Evolutionary conservation across 2,113 vertebrate genomes (phyloP).

Genomic region (Euleptes europaea): DNA sequence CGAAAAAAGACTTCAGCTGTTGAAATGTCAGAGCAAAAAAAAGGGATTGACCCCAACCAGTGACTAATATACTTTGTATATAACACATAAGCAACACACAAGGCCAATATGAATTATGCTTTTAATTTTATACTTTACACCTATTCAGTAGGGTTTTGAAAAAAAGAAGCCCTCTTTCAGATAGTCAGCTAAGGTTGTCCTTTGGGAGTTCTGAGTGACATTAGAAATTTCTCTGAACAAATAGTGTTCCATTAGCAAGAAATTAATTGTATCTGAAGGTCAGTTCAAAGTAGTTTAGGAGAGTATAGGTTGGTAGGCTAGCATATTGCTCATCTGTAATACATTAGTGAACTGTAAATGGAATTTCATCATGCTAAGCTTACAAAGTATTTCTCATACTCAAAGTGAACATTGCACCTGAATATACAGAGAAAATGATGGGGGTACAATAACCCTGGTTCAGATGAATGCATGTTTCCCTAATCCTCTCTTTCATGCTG

Average conservation of each 20-base stretch:
- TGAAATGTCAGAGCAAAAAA: background rate
- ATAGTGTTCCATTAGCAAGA: slow-evolving; percentile 43
- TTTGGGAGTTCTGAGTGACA: slow-evolving; percentile 45
- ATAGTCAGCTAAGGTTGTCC: slow-evolving; percentile 16
- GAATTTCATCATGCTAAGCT: background rate
- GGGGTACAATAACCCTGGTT: background rate
- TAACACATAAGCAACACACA: slow-evolving; percentile 19
- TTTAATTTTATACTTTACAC: background rate
- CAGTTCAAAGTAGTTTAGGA: slow-evolving; percentile 39
- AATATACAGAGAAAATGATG: background rate
- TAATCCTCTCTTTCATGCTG: background rate
- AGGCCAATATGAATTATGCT: slow-evolving; percentile 25
- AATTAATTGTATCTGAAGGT: slow-evolving; percentile 59
- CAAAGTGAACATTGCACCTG: background rate
- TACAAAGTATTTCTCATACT: background rate
- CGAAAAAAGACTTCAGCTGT: background rate
- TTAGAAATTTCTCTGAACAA: slow-evolving; percentile 57
- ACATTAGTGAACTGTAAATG: background rate
- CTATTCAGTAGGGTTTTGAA: slow-evolving; percentile 22
- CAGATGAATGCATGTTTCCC: background rate
- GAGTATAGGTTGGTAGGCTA: background rate
- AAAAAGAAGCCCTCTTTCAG: slow-evolving; percentile 10
- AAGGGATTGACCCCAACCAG: background rate
- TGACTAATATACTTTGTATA: background rate
- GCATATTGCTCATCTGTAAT: background rate